These are phyloP conservation scores for Plectropomus leopardus DNA, from an alignment of 2,113 vertebrate species.

Conservation along the genomic window DNA sequence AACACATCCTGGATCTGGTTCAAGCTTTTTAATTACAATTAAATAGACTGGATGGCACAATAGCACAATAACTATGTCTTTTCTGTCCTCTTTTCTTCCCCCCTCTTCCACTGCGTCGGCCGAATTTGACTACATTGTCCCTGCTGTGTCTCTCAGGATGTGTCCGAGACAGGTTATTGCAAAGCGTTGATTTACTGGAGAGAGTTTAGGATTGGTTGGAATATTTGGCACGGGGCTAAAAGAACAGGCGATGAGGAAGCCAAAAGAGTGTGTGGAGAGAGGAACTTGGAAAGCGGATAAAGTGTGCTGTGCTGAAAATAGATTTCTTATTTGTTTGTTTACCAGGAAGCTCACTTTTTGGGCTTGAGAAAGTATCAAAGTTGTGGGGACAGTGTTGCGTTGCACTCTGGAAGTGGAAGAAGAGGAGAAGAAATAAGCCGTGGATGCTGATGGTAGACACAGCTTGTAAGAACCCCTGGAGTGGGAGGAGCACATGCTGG, in stretches of 20 bases:
- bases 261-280: conserved; percentile 38
- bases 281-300: conserved; percentile 59
- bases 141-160: conserved; percentile 43
- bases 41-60: conserved; percentile 73
- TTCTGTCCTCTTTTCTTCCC: conserved; percentile 25
- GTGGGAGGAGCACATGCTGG: conserved; percentile 56
- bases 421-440: conserved; percentile 22
- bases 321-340: conserved; percentile 70
- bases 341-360: conserved; percentile 61
- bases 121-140: conserved; percentile 55
- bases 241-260: conserved; percentile 35
- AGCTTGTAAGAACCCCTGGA: conserved; percentile 58
- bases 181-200: conserved; percentile 53
- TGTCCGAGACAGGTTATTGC: conserved; percentile 37
- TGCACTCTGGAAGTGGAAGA: conserved; percentile 37
- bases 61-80: conserved; percentile 65
- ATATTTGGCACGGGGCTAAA: conserved; percentile 42
- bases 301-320: conserved; percentile 69
- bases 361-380: conserved; percentile 66
- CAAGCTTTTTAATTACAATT: conserved; percentile 83
- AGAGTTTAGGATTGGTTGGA: conserved; percentile 33
- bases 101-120: conserved; percentile 7
- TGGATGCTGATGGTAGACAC: conserved; percentile 43
- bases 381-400: conserved; percentile 56
- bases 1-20: conserved; percentile 80